These are phyloP conservation scores for Cynodonichthys magdalenae DNA, from an alignment of 2,797 vertebrate species.

Conservation along the genomic window DNA sequence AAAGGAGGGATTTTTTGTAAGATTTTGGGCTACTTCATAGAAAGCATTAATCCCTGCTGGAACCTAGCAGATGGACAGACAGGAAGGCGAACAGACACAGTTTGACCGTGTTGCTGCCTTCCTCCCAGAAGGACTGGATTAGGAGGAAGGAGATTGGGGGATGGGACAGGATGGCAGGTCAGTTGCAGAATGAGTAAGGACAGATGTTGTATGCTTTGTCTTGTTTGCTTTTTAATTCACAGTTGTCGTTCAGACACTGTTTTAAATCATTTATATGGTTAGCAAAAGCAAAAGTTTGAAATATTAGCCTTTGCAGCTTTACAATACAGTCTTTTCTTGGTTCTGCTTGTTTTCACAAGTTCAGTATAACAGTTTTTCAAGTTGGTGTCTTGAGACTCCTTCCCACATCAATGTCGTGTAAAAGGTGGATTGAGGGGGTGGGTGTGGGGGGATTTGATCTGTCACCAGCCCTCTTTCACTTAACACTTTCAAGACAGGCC, in stretches of 20 bases:
- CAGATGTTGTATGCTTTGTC: conserved; percentile 50
- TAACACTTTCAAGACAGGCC: background rate
- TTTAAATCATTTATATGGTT: conserved; percentile 63
- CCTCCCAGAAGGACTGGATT: conserved; percentile 68
- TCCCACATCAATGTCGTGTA: too few species aligned
- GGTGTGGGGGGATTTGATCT: too few species aligned
- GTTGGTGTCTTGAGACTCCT: too few species aligned
- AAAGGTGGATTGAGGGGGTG: too few species aligned
- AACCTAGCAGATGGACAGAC: conserved; percentile 64
- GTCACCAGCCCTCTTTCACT: background rate
- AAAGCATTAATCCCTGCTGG: conserved; percentile 38
- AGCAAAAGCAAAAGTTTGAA: conserved; percentile 45
- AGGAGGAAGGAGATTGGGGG: conserved; percentile 62
- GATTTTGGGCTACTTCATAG: conserved; percentile 32
- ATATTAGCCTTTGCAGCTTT: conserved; percentile 6
- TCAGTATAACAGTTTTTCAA: too few species aligned
- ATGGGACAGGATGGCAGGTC: conserved; percentile 57
- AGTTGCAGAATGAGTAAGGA: conserved; percentile 64
- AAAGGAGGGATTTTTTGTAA: conserved; percentile 29
- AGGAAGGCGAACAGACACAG: conserved; percentile 62
- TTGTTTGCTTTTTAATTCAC: conserved; percentile 69
- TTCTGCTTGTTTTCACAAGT: too few species aligned
- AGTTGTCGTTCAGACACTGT: conserved; percentile 34
- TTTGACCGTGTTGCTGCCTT: conserved; percentile 59
- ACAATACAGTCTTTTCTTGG: too few species aligned